Evolutionary conservation across 1,140 invertebrate species (phyloP), one percentile per base, ranked within the genome.

Genomic region (Saccostrea glomerata): DNA sequence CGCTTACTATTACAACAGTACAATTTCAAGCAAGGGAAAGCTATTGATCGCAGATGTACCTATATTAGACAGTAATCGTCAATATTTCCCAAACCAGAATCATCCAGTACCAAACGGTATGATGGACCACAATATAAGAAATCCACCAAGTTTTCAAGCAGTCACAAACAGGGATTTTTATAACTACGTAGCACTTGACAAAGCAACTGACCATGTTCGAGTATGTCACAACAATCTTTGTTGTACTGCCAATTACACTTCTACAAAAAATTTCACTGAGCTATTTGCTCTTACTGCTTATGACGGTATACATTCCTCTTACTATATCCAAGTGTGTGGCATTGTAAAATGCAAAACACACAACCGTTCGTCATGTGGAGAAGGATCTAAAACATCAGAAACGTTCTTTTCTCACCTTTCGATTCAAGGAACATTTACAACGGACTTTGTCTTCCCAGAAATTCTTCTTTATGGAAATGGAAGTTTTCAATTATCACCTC

Each of bases 221-320:
- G 88, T 93, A 13, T 94, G 93, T 83, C 85, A 92, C 23, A 91
- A 91, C 13, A 56, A 85, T 2, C 47, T 94, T 6, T 94, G 92
- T 63, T 94, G 94, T 84, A 30, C 77, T 36, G 55, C 93, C 12
- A 58, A 88, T 11, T 94, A 93, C 15, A 66, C 58, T 30, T 20
- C n/a, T 25, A 6, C 1, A 7, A 15, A 36, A 9, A n/a, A 66
- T 23, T 54, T n/a, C 15, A 60, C 25, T 0, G 92, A 93, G 15
- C 56, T 90, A 13, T 94, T 91, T 87, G 94, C 92, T 1, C 88
- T 94, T 86, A 94, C 93, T n/a, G 93, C 92, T 0, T 94, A 94
- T 87, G 92, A 94, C 84, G 93, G 94, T 11, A 86, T 94, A 0
- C 93, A 94, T 86, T 92, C 90, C 2, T 23, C 86, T 0, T 94